Evolutionary conservation across 2,797 vertebrate genomes (phyloP).

Genomic region (Cuniculus paca): DNA sequence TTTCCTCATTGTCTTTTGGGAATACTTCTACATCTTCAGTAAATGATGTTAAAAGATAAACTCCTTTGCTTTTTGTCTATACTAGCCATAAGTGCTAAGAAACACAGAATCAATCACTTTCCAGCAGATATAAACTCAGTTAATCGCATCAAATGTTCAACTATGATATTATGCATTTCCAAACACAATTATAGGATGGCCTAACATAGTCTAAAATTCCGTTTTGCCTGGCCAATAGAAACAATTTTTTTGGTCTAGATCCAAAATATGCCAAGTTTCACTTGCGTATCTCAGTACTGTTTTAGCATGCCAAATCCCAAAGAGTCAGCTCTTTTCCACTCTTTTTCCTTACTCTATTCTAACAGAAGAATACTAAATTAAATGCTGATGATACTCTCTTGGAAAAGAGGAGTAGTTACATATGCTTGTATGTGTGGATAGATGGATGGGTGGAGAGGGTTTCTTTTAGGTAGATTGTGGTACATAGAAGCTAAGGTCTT

Average conservation of each 20-base stretch:
- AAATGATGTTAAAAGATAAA: slow-evolving; percentile 56
- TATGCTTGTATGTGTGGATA: background rate
- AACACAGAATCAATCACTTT: slow-evolving; percentile 54
- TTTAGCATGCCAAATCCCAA: slow-evolving; percentile 85
- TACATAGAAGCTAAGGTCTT: background rate
- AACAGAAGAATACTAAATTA: slow-evolving; percentile 49
- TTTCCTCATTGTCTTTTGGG: slow-evolving; percentile 61
- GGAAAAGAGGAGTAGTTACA: background rate
- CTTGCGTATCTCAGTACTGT: slow-evolving; percentile 84
- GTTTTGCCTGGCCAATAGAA: slow-evolving; percentile 88
- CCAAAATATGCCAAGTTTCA: slow-evolving; percentile 88
- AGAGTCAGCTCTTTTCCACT: slow-evolving; percentile 77
- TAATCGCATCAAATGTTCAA: slow-evolving; percentile 17
- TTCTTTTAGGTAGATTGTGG: background rate
- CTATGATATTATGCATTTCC: slow-evolving; percentile 79
- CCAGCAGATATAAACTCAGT: slow-evolving; percentile 49
- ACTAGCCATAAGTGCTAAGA: slow-evolving; percentile 50
- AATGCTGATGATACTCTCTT: slow-evolving; percentile 45
- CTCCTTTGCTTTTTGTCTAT: slow-evolving; percentile 44
- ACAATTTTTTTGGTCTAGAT: slow-evolving; percentile 84
- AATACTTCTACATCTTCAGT: slow-evolving; percentile 44
- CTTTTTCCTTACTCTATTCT: slow-evolving; percentile 60
- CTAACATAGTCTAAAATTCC: slow-evolving; percentile 86
- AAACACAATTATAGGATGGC: slow-evolving; percentile 86
- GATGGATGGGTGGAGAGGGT: background rate